Base-by-base conservation (phyloP, 2,888 invertebrate genomes). In the Sphaeridia pumilis region DNA sequence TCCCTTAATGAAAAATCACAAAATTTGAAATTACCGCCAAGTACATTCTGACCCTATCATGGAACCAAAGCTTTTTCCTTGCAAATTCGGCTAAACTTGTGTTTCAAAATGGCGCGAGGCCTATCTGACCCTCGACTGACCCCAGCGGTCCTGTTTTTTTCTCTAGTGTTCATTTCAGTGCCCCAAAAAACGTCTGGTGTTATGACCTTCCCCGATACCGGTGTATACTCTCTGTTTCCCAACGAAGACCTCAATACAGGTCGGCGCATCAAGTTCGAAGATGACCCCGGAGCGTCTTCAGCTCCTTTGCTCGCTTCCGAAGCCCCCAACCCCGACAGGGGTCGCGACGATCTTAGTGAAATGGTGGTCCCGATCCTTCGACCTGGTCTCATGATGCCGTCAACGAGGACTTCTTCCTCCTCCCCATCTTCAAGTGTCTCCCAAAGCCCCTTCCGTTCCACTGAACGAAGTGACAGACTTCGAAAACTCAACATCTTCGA, bases 201-300 rank as follows among this genome's bases (percentile, higher is more conserved):
- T n/a, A 59, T 58, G 59, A 58, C 57, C 22, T 57, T 59, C 52
- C 54, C 52, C 1, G 57, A 58, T 0, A 36, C 46, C 28, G 60
- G 63, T 4, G 57, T 58, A 17, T 64, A 64, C 36, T 61, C 61
- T 4, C 34, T 64, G 12, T 64, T 64, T 45, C 64, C 64, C 1
- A 48, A 64, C 41, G 64, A 64, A 47, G 64, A 64, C 44, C 56
- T 64, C 26, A 52, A 55, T 36, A 64, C 64, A 14, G 64, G 64
- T 10, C 56, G 58, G 41, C 26, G 17, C 24, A 20, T 50, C 12
- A 20, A 58, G 22, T 60, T 60, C 38, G 59, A 63, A 10, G 60
- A 61, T 5, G 17, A 10, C 17, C 14, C 24, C 4, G 26, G 22
- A 7, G 24, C 22, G 14, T 45, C 45, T 3, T 26, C 25, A 12